Percentiles rank a stretch among this genome's conserved stretches.
phyloP scores from a whole-genome alignment of 1,140 invertebrate genomes.

The Grapholita molesta region DNA sequence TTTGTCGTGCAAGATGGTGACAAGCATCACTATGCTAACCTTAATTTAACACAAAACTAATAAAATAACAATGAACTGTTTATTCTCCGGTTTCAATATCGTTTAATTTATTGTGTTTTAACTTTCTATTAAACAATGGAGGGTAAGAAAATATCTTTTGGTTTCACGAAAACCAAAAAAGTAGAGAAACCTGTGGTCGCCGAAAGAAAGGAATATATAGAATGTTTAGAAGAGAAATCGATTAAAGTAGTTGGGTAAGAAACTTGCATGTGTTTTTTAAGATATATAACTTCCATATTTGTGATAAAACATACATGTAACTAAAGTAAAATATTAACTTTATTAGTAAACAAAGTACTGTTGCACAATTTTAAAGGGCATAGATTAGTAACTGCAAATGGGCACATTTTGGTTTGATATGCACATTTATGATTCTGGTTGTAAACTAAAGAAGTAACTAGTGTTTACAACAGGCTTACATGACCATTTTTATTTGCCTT shows the following conservation, averaged over 20 bases:
- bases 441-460: too few relatives aligned
- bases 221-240: conserved; percentile 85
- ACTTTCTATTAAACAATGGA: conserved; percentile 40
- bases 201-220: conserved; percentile 82
- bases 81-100: neutral
- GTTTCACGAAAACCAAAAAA: conserved; percentile 85
- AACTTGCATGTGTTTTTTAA: neutral
- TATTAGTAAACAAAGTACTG: too few relatives aligned
- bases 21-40: neutral
- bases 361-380: too few relatives aligned
- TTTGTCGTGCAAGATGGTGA: conserved; percentile 17
- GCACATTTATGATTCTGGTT: too few relatives aligned
- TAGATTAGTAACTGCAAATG: too few relatives aligned
- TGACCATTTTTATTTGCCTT: too few relatives aligned
- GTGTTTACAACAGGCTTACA: too few relatives aligned
- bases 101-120: neutral
- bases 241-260: conserved; percentile 86
- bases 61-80: neutral
- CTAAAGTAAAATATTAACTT: too few relatives aligned
- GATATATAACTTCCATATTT: neutral
- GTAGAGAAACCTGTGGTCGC: conserved; percentile 78
- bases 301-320: neutral
- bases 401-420: too few relatives aligned
- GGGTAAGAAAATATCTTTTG: conserved; percentile 87
- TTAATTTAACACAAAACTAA: neutral